phyloP scores from a whole-genome alignment of 1,140 invertebrate species.

The Drosophila lacteicornis region DNA sequence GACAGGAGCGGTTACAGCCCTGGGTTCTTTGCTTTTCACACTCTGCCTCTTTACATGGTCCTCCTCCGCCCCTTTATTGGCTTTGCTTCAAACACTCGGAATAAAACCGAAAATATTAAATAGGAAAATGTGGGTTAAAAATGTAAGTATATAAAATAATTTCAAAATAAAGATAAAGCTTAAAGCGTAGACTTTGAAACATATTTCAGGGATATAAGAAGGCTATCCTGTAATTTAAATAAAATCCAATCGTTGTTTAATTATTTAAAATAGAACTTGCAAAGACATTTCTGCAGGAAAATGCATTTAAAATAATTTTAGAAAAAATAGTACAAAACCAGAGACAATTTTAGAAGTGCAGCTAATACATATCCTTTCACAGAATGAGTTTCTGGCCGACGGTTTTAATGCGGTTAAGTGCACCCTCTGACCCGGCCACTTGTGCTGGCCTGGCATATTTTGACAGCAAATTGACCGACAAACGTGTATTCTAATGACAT shows the following conservation, averaged over 20 bases:
- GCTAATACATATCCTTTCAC: slow-evolving; percentile 13
- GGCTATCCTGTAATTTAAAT: too few relatives aligned
- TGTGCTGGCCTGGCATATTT: slow-evolving; percentile 32
- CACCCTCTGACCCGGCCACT: slow-evolving; percentile 12
- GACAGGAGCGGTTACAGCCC: slow-evolving; percentile 8
- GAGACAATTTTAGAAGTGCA: not conserved
- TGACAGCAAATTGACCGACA: slow-evolving; percentile 46
- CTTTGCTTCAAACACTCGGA: slow-evolving; percentile 8
- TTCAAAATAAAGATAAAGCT: too few relatives aligned
- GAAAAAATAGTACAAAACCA: not conserved
- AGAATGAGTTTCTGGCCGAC: slow-evolving; percentile 42
- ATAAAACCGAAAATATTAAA: not conserved
- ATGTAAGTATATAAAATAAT: not conserved
- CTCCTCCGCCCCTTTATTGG: slow-evolving; percentile 3
- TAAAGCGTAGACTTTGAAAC: too few relatives aligned
- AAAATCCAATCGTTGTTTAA: too few relatives aligned
- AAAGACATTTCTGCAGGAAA: too few relatives aligned
- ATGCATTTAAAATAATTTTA: not conserved
- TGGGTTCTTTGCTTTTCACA: slow-evolving; percentile 46
- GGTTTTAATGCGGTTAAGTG: slow-evolving; percentile 62
- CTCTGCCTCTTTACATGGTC: slow-evolving; percentile 1
- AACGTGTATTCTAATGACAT: slow-evolving; percentile 29
- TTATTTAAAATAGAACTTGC: not conserved
- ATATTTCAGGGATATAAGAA: too few relatives aligned
- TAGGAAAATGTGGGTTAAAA: not conserved